Evolutionary conservation across 2,113 vertebrate species (phyloP), one percentile per base, ranked within the genome.

Genomic region (Saiga tatarica): DNA sequence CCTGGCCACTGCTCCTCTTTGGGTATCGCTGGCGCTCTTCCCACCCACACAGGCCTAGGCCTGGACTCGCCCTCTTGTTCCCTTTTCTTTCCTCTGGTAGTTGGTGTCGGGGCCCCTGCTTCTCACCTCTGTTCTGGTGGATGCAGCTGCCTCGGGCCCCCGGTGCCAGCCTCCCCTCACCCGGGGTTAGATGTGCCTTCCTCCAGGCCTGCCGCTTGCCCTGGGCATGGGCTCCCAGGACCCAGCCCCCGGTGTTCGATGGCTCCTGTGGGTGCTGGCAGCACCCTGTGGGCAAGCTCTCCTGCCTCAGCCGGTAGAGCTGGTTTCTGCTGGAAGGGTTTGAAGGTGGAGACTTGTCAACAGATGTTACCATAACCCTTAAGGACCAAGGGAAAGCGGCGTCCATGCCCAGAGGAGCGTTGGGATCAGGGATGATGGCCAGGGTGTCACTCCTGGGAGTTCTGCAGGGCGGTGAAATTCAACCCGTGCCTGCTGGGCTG

Each of bases 381-480:
- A 12, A 42, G 57, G 71, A 23, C 7, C 7, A 7, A 71, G 57
- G 59, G n/a, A 11, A 25, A 71, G 67, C 36, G 12, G 52, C 6
- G 15, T 17, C n/a, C 11, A 0, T 1, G 59, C 45, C 89, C 28
- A 0, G 19, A 45, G 82, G 16, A 55, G 62, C 26, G 17, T 5
- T 2, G 9, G 53, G 47, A 7, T 33, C 28, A 19, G 86, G 59
- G 74, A 78, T 30, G 16, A 26, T 12, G 26, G 57, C 79, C 74
- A 30, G 94, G 42, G n/a, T 2, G 62, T 28, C 3, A 14, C 15
- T 33, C 86, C 83, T 1, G 1, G 59, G 67, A 50, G 60, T 87
- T 93, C 52, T 60, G n/a, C 71, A 47, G 45, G 87, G 33, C 12
- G 0, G 19, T 96, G 97, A 97, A 95, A 96, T 97, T 81, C 62